Conservation (phyloP, 2,888 invertebrate species). For the Galerucella nymphaeae region DNA sequence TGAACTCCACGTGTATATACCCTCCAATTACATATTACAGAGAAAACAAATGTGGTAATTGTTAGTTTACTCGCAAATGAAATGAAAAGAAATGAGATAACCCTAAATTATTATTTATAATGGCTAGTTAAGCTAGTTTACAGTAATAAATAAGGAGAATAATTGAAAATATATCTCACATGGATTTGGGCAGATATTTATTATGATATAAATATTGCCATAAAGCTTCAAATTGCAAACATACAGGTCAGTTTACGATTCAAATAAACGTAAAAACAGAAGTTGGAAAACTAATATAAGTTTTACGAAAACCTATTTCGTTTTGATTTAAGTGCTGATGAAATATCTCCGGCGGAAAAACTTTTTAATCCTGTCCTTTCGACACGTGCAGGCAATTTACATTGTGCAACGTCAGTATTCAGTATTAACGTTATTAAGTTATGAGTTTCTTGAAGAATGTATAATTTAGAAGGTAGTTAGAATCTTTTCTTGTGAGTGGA, state of each 20-base stretch:
- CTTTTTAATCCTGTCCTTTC: background rate
- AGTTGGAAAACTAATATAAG: background rate
- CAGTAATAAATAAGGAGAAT: too few species aligned
- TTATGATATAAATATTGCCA: too few species aligned
- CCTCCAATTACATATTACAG: background rate
- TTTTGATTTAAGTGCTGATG: background rate
- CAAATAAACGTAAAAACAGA: background rate
- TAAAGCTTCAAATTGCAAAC: too few species aligned
- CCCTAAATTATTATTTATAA: too few species aligned
- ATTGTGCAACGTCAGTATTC: background rate
- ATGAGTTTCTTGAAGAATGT: background rate
- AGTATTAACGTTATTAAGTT: background rate
- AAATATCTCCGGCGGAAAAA: background rate
- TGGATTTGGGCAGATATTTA: too few species aligned
- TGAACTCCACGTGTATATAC: background rate
- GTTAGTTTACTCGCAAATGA: too few species aligned
- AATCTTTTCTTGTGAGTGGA: background rate
- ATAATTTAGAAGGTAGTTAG: background rate
- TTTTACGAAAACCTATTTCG: background rate
- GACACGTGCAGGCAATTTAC: slow-evolving; percentile 4
- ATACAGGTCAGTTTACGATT: too few species aligned
- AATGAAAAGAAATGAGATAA: too few species aligned
- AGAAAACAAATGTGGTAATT: background rate
- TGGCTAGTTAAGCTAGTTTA: too few species aligned
- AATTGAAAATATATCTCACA: too few species aligned